A percentile compares a stretch with the other conserved stretches of the same genome.
phyloP scores from a whole-genome alignment of 1,140 invertebrate genomes.

The Hyles vespertilio region DNA sequence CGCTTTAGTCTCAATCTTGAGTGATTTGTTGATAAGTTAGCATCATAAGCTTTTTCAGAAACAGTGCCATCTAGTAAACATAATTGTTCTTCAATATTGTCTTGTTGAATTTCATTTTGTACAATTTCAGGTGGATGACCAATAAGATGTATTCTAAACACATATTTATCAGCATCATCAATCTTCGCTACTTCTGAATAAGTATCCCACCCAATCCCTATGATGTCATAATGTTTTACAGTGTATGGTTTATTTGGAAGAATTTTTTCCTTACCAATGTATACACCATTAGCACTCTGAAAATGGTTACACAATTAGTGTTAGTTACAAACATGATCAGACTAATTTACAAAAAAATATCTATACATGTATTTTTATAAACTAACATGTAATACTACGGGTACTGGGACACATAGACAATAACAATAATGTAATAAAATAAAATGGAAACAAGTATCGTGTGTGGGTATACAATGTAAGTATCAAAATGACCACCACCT shows the following conservation, averaged over 20 bases:
- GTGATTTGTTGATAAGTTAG: not conserved
- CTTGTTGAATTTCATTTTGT: no score
- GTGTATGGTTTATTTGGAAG: constrained; percentile 40
- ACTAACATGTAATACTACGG: not conserved
- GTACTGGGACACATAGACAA: no score
- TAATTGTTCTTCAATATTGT: constrained; percentile 32
- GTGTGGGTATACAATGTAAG: no score
- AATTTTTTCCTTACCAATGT: constrained; percentile 53
- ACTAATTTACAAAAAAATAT: not conserved
- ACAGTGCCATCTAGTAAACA: constrained; percentile 6
- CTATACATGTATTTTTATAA: not conserved
- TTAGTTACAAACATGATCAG: not conserved
- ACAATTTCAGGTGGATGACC: no score
- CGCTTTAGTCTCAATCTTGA: constrained; percentile 7
- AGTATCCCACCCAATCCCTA: constrained; percentile 57
- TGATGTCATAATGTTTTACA: constrained; percentile 42
- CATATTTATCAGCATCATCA: constrained; percentile 52
- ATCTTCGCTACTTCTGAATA: constrained; percentile 37
- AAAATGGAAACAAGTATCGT: no score
- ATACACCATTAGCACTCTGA: constrained; percentile 65
- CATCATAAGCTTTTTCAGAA: constrained; percentile 5
- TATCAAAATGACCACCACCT: no score
- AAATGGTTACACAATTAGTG: constrained; percentile 17
- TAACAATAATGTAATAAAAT: no score
- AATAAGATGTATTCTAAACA: constrained; percentile 41